Base-by-base conservation (phyloP, 2,113 vertebrate genomes). In the Lathamus discolor region DNA sequence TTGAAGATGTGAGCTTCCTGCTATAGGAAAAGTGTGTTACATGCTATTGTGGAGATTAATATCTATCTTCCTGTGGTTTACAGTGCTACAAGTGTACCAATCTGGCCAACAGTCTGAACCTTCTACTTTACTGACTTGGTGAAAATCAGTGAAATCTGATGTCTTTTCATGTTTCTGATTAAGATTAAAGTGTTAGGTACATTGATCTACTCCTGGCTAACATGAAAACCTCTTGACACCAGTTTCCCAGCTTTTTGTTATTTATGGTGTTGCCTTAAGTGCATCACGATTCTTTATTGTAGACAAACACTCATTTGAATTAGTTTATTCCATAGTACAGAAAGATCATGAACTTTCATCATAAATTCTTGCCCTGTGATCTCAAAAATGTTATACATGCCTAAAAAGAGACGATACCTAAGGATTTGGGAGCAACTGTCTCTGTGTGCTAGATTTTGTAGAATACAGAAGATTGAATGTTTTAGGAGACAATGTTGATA, bases 401-500 rank as follows among this genome's bases (percentile, higher is more conserved):
- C 66, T 62, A 76, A 82, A 79, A 13, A 59, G 39, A 73, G 24
- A 44, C 0, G 2, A 80, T 37, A 51, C 11, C 35, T 67, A 46
- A 90, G 64, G 13, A 54, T 80, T 20, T 91, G 41, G 33, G 39
- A 74, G 33, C 15, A 93, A 59, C n/a, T 77, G 13, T 37, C 31
- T 33, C 61, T 70, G 8, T 83, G 31, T 93, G 61, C 28, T 67
- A 59, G 24, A 49, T 94, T 85, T 83, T 80, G 51, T 41, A 70
- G 59, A 85, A 73, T 24, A 28, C 14, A 39, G 48, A 82, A 80
- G 23, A 80, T 7, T 22, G n/a, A 70, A 76, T 86, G 79, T 8
- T 95, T 95, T 88, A 54, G 37, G 28, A 49, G 19, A 69, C 77
- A 52, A 15, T 77, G 31, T 67, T 77, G 46, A 46, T 78, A 90